phyloP scores from a whole-genome alignment of 2,888 invertebrate genomes.

The Camptogramma bilineatum region DNA sequence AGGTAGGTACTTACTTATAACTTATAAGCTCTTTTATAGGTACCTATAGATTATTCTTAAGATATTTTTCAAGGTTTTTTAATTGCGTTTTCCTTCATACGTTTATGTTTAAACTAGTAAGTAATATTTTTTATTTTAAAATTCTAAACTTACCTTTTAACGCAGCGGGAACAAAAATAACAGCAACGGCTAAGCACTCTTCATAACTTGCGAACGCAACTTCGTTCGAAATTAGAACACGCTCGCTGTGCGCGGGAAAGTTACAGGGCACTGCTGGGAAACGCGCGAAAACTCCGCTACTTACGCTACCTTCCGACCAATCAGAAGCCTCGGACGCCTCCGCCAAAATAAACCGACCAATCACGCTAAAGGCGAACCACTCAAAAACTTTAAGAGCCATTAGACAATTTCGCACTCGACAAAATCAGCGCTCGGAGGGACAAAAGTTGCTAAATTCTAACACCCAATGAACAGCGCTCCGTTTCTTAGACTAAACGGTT shows the following conservation, averaged over 20 bases:
- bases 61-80: too few relatives aligned
- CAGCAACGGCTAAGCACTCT: slow-evolving; percentile 52
- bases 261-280: slow-evolving; percentile 73
- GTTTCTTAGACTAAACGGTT: too few relatives aligned
- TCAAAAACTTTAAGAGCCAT: slow-evolving; percentile 80
- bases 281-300: slow-evolving; percentile 77
- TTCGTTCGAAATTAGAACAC: slow-evolving; percentile 46
- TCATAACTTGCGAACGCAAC: slow-evolving; percentile 65
- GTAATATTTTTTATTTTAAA: background rate
- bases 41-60: too few relatives aligned
- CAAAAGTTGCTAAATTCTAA: too few relatives aligned
- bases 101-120: background rate
- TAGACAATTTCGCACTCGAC: too few relatives aligned
- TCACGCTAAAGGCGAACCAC: slow-evolving; percentile 68
- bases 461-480: too few relatives aligned
- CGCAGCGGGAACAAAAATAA: slow-evolving; percentile 39
- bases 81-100: too few relatives aligned
- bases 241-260: slow-evolving; percentile 65
- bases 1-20: too few relatives aligned
- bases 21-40: too few relatives aligned
- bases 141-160: slow-evolving; percentile 53
- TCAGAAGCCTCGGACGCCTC: slow-evolving; percentile 68
- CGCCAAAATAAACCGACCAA: slow-evolving; percentile 63
- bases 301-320: slow-evolving; percentile 71
- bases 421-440: too few relatives aligned